These are phyloP conservation scores for Clarias batrachus DNA, from an alignment of 2,113 vertebrate species.

Conservation along the genomic window DNA sequence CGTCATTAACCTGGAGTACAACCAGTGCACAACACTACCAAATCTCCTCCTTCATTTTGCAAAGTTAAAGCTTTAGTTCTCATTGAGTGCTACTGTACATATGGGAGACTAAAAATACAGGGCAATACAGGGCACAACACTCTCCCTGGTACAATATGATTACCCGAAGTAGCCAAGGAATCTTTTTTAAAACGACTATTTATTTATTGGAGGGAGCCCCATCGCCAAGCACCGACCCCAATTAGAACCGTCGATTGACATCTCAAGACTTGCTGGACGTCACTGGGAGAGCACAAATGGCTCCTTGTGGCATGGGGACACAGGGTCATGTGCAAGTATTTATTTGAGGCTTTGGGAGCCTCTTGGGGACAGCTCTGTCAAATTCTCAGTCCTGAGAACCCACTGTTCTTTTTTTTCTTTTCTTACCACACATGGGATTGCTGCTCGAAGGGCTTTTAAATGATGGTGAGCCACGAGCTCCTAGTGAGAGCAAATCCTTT, in stretches of 20 bases:
- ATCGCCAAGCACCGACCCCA: slow-evolving; percentile 29
- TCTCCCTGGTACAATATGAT: slow-evolving; percentile 17
- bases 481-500: neutral
- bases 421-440: slow-evolving; percentile 37
- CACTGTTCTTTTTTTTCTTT: slow-evolving; percentile 36
- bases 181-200: neutral
- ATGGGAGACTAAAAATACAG: neutral
- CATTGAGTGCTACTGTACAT: neutral
- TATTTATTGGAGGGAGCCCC: neutral
- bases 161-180: slow-evolving; percentile 11
- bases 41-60: neutral
- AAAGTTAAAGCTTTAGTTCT: neutral
- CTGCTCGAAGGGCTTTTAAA: neutral
- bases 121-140: neutral
- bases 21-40: neutral
- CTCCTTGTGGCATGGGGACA: slow-evolving; percentile 51
- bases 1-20: neutral
- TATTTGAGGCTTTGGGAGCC: slow-evolving; percentile 48
- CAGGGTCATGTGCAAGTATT: slow-evolving; percentile 57
- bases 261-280: slow-evolving; percentile 40
- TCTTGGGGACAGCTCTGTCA: slow-evolving; percentile 48
- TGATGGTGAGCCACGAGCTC: neutral
- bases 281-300: slow-evolving; percentile 49
- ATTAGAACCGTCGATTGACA: slow-evolving; percentile 37
- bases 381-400: slow-evolving; percentile 48